A percentile compares a stretch with the other conserved stretches of the same genome.
Evolutionary conservation across 2,797 vertebrate genomes (phyloP).

Genomic region (Hipposideros larvatus): DNA sequence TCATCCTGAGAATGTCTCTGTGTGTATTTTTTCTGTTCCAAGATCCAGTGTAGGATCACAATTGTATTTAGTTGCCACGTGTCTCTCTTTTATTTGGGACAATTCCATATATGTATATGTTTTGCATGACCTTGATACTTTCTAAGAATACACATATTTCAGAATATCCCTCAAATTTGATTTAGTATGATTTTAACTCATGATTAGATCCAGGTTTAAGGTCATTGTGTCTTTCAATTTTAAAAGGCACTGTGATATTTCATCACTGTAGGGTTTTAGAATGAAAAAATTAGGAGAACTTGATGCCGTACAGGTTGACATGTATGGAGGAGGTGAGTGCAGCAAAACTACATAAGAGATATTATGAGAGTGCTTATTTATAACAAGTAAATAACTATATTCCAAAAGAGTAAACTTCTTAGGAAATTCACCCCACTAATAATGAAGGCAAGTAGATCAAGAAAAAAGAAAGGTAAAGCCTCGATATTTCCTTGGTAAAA

Average conservation of each 20-base stretch:
- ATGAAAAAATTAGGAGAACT: not conserved
- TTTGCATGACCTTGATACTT: not conserved
- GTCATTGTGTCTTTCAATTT: not conserved
- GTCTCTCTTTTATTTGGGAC: not conserved
- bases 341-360: not conserved
- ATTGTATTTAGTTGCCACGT: not conserved
- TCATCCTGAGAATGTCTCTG: not conserved
- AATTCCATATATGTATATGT: not conserved
- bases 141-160: not conserved
- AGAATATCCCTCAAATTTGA: not conserved
- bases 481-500: slow-evolving; percentile 38
- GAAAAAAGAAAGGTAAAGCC: not conserved
- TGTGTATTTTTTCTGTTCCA: not conserved
- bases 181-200: not conserved
- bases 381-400: not conserved
- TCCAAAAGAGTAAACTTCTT: not conserved
- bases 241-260: not conserved
- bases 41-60: not conserved
- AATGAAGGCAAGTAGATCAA: not conserved
- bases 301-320: not conserved
- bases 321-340: too few relatives aligned
- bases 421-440: not conserved
- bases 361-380: not conserved
- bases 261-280: not conserved
- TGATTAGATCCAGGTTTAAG: not conserved